Evolutionary conservation across 2,888 invertebrate genomes (phyloP).

Genomic region (Drosophila anomelani): DNA sequence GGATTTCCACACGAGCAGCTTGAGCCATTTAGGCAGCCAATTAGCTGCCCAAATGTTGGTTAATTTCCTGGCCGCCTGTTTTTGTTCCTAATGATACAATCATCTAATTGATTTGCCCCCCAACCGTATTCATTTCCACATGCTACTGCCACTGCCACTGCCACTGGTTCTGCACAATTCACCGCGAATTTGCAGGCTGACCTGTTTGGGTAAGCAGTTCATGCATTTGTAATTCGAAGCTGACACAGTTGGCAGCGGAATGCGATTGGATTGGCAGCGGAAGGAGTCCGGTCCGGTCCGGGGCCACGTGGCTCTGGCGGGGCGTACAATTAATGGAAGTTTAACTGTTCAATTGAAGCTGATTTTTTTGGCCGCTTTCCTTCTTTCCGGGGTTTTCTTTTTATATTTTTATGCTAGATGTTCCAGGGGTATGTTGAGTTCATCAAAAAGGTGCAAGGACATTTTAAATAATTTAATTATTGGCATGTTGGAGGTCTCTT

Average conservation of each 20-base stretch:
- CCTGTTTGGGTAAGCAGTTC: conserved; percentile 69
- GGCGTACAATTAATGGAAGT: conserved; percentile 82
- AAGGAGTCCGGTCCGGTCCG: conserved; percentile 4
- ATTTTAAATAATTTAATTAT: neutral
- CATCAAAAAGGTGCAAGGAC: no score
- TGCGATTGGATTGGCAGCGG: conserved; percentile 38
- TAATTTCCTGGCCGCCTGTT: conserved; percentile 66
- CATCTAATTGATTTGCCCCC: conserved; percentile 72
- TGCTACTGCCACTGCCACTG: neutral
- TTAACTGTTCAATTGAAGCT: conserved; percentile 82
- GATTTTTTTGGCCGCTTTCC: conserved; percentile 50
- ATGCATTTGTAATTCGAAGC: conserved; percentile 74
- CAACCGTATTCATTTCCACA: conserved; percentile 1
- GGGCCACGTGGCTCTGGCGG: conserved; percentile 43
- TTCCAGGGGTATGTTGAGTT: neutral
- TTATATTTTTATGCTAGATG: conserved; percentile 1
- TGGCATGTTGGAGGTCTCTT: neutral
- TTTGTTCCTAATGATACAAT: conserved; percentile 70
- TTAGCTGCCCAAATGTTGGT: conserved; percentile 79
- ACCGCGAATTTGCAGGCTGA: conserved; percentile 63
- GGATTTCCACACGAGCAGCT: conserved; percentile 76
- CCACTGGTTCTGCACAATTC: conserved; percentile 43
- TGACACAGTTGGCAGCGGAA: conserved; percentile 66
- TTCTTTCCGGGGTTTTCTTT: conserved; percentile 20
- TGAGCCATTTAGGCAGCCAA: conserved; percentile 74